These are phyloP conservation scores for Drosophila yakuba DNA, from an alignment of 1,140 invertebrate genomes.

Conservation along the genomic window DNA sequence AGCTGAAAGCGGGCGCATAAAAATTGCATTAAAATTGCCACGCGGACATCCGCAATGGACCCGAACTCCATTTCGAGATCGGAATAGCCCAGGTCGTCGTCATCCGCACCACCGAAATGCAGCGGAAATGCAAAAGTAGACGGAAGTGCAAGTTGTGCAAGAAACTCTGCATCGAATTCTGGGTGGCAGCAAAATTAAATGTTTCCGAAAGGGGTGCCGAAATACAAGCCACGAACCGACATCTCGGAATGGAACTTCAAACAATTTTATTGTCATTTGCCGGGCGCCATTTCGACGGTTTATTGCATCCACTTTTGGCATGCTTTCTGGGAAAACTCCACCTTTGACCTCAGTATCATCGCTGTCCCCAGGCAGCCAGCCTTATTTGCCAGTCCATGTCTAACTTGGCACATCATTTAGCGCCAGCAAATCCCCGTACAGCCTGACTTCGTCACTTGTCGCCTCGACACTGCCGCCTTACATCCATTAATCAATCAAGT, in stretches of 20 bases:
- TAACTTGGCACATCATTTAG: slow-evolving; percentile 80
- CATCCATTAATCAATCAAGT: slow-evolving; percentile 78
- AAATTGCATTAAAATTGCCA: slow-evolving; percentile 80
- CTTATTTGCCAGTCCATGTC: slow-evolving; percentile 14
- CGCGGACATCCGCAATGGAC: slow-evolving; percentile 75
- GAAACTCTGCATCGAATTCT: slow-evolving; percentile 51
- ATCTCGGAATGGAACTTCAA: slow-evolving; percentile 25
- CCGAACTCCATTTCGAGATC: slow-evolving; percentile 25
- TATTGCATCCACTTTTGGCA: slow-evolving; percentile 66
- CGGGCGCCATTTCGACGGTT: slow-evolving; percentile 72
- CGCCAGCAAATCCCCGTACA: slow-evolving; percentile 47
- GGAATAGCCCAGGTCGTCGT: slow-evolving; percentile 33
- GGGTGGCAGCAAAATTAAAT: slow-evolving; percentile 67
- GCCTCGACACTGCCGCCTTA: slow-evolving; percentile 65
- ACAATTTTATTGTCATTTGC: slow-evolving; percentile 70
- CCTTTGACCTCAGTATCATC: not conserved
- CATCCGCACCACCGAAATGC: slow-evolving; percentile 1
- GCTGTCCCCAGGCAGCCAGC: not conserved
- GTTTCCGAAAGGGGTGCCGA: slow-evolving; percentile 45
- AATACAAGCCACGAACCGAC: not conserved
- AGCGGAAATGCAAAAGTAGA: slow-evolving; percentile 77
- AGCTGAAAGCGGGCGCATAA: slow-evolving; percentile 75
- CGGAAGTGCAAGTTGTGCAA: slow-evolving; percentile 77
- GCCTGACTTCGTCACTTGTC: slow-evolving; percentile 72
- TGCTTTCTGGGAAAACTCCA: not conserved